Percentiles rank a stretch among this genome's conserved stretches.
Conservation (phyloP, 2,888 invertebrate genomes). For the Caenorhabditis drosophilae region DNA sequence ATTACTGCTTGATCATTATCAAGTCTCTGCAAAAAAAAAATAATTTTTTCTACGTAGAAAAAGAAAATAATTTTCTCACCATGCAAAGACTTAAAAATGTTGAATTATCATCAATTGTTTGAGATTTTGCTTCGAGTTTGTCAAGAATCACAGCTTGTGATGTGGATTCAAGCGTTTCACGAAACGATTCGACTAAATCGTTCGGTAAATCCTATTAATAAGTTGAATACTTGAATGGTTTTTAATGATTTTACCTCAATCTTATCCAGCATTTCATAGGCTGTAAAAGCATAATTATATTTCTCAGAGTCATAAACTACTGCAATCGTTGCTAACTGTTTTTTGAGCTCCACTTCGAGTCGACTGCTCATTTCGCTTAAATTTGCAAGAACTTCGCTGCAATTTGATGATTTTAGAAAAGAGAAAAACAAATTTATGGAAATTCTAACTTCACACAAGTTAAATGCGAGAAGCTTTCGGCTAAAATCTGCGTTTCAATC, state of each 20-base stretch:
- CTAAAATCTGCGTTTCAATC: conserved; percentile 52
- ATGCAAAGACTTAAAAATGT: conserved; percentile 18
- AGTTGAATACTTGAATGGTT: too few relatives aligned
- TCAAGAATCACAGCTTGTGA: conserved; percentile 27
- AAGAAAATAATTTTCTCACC: too few relatives aligned
- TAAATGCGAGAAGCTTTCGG: conserved; percentile 43
- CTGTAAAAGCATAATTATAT: conserved; percentile 84
- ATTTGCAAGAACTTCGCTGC: conserved; percentile 46
- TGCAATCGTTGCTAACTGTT: conserved; percentile 49
- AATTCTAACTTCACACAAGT: conserved; percentile 49
- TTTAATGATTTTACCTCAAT: conserved; percentile 74
- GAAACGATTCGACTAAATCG: background rate
- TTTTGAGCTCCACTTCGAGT: conserved; percentile 49
- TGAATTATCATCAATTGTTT: conserved; percentile 4
- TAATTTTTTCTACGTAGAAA: too few relatives aligned
- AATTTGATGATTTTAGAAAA: conserved; percentile 19
- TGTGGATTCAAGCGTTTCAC: conserved; percentile 14
- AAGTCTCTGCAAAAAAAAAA: conserved; percentile 36
- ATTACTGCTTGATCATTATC: conserved; percentile 42
- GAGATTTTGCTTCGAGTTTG: conserved; percentile 19
- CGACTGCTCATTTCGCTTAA: conserved; percentile 29
- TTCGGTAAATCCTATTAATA: background rate
- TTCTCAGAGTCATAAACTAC: conserved; percentile 78
- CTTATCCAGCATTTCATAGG: conserved; percentile 87
- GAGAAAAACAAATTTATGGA: background rate